phyloP scores from a whole-genome alignment of 2,797 vertebrate genomes.

The Hippocampus kuda region DNA sequence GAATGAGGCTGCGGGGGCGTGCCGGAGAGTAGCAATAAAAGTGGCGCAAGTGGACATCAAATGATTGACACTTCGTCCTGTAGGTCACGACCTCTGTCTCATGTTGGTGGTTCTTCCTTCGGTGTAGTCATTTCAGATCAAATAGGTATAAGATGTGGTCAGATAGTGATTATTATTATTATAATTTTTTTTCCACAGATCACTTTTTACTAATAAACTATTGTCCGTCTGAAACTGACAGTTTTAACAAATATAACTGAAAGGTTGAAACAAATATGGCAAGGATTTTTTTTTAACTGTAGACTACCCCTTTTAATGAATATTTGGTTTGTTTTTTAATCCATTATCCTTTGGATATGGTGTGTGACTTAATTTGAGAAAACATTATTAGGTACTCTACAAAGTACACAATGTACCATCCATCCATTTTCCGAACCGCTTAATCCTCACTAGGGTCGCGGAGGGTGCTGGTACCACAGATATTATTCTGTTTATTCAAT shows the following conservation, averaged over 20 bases:
- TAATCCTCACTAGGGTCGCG: too few species aligned
- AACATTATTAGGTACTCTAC: not conserved
- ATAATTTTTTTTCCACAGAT: too few species aligned
- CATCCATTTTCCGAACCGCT: too few species aligned
- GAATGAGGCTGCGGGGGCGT: too few species aligned
- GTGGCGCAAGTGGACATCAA: not conserved
- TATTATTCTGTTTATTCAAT: not conserved
- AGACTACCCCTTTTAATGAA: not conserved
- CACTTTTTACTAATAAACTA: not conserved
- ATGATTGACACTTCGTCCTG: not conserved
- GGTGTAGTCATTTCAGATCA: not conserved
- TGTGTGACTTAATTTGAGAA: not conserved
- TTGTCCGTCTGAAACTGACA: not conserved
- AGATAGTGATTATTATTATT: too few species aligned
- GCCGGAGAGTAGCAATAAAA: too few species aligned
- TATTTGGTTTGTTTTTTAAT: not conserved
- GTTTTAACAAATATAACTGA: not conserved
- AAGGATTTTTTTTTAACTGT: not conserved
- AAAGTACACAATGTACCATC: not conserved
- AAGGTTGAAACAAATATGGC: not conserved
- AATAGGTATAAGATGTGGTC: not conserved
- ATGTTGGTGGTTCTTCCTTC: not conserved
- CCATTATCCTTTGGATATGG: not conserved
- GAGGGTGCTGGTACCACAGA: too few species aligned
- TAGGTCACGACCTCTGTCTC: not conserved